These are phyloP conservation scores for Hesperophylax magnus DNA, from an alignment of 1,140 invertebrate genomes.

Conservation along the genomic window DNA sequence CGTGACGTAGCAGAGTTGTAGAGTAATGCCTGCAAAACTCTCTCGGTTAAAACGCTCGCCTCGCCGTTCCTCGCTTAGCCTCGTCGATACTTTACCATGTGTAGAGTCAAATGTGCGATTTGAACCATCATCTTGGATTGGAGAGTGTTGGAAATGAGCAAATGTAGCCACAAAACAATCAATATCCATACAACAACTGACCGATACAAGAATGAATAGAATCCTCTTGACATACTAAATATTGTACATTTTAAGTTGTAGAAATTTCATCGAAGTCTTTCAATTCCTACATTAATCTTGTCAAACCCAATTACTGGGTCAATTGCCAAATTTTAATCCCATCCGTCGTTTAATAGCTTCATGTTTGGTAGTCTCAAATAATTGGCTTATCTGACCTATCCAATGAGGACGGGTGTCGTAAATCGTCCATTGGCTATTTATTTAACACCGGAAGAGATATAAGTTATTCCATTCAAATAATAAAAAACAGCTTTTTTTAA, in stretches of 20 bases:
- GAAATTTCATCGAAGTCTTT: neutral
- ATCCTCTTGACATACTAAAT: neutral
- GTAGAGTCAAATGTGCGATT: no score
- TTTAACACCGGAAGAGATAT: slow-evolving; percentile 22
- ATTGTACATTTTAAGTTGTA: neutral
- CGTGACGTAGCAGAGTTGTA: neutral
- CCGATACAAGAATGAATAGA: no score
- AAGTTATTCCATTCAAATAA: no score
- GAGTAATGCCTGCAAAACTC: neutral
- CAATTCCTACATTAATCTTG: neutral
- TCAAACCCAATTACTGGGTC: slow-evolving; percentile 11
- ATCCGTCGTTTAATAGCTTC: slow-evolving; percentile 22
- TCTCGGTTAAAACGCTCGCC: no score
- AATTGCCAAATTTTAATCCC: slow-evolving; percentile 13
- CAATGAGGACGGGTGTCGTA: neutral
- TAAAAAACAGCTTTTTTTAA: no score
- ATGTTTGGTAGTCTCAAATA: neutral
- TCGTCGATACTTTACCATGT: no score
- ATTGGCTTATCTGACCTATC: slow-evolving; percentile 34
- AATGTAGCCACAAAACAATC: no score
- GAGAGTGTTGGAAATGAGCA: no score
- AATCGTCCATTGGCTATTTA: neutral
- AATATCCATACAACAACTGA: no score
- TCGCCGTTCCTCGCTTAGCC: no score
- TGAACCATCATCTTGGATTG: no score